phyloP scores from a whole-genome alignment of 2,797 vertebrate genomes.

The Sorex maritimensis region DNA sequence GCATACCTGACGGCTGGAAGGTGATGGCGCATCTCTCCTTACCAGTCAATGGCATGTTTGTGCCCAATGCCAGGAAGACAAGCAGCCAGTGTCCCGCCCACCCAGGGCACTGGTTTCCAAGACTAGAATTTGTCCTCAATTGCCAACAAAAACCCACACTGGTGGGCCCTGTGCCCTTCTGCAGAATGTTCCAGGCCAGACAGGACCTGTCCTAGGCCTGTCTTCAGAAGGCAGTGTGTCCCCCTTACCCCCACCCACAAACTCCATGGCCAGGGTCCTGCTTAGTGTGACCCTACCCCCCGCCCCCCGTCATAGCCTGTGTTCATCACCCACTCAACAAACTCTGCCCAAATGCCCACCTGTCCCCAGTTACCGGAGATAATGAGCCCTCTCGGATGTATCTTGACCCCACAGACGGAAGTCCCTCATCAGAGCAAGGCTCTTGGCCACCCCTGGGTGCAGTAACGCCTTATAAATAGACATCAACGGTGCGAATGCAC shows the following conservation, averaged over 20 bases:
- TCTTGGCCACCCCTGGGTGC: constrained; percentile 17
- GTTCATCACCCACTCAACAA: background rate
- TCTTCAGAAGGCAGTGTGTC: background rate
- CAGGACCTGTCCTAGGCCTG: background rate
- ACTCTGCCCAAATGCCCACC: background rate
- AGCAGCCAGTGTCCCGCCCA: background rate
- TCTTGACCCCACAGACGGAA: background rate
- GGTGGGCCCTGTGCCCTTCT: background rate
- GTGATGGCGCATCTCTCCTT: too few species aligned
- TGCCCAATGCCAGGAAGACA: background rate
- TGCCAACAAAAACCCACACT: background rate
- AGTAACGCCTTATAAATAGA: constrained; percentile 58
- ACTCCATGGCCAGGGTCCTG: background rate
- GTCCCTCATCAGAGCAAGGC: background rate
- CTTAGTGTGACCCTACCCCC: background rate
- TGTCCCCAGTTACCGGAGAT: constrained; percentile 9
- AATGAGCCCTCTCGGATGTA: constrained; percentile 37
- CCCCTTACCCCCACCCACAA: background rate
- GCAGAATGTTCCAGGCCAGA: background rate
- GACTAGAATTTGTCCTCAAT: too few species aligned
- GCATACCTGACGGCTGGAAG: background rate
- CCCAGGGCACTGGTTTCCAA: background rate
- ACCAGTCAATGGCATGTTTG: accelerated
- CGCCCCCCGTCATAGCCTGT: background rate
- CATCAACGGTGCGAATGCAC: constrained; percentile 36